Base-by-base conservation (phyloP, 2,113 vertebrate species). In the Orcinus orca region DNA sequence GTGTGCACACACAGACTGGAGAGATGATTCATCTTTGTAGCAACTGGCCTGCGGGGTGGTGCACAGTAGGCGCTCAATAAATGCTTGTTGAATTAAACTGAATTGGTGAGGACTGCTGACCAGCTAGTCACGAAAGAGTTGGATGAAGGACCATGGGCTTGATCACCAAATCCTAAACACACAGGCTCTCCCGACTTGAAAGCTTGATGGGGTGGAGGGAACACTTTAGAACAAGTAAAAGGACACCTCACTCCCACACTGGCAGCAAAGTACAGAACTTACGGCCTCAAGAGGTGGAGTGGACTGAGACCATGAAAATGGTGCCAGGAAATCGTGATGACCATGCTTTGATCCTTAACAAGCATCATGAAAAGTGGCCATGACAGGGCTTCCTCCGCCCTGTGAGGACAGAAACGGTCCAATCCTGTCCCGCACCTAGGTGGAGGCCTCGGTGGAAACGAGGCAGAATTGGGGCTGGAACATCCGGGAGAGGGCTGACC, bases 1-100 rank as follows among this genome's bases (percentile, higher is more conserved):
- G 26, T 0, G 0, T 29, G 76, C 5, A 6, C 67, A 25, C 15
- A 29, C 0, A 2, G 44, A 31, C 41, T 38, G 12, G 38, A 60
- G 70, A 60, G 23, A n/a, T 29, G 76, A 44, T 10, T 53, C 82
- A 21, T 77, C 68, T 77, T 26, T 1, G 33, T 3, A 4, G 76
- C 17, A 2, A 41, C 38, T 14, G 36, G 44, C 33, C 53, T 60
- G 33, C 44, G 12, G 33, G 23, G 36, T 1, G 2, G 76, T 81
- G 38, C 26, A 60, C 29, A 68, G 74, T 92, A 94, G 71, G 80
- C 0, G 1, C 20, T 87, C 92, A 31, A 23, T 14, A 33, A 36
- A 7, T 60, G 53, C 68, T 21, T 44, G 68, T 31, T 33, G 38
- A 70, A 38, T 85, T 88, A n/a, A 80, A 82, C 62, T 17, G 53